Percentiles rank a stretch among this genome's conserved stretches.
phyloP scores from a whole-genome alignment of 2,888 invertebrate genomes.

The Clepsis dumicolana region DNA sequence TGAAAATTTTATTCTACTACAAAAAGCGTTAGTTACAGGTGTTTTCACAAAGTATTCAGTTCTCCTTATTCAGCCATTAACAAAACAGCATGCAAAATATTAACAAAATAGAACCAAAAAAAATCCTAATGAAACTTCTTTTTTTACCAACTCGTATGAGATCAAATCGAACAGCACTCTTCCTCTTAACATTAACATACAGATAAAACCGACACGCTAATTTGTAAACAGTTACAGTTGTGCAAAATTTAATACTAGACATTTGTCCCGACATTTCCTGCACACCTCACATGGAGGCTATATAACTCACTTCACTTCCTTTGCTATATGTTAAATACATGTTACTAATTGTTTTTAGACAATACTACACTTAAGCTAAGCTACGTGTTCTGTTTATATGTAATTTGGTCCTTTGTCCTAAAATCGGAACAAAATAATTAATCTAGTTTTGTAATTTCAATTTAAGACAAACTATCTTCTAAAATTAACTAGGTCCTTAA shows the following conservation, averaged over 20 bases:
- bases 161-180: constrained; percentile 41
- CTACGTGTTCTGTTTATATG: neutral
- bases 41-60: too few species aligned
- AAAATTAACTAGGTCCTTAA: too few species aligned
- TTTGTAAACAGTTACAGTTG: constrained; percentile 68
- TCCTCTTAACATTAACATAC: constrained; percentile 65
- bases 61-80: too few species aligned
- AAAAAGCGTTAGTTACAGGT: too few species aligned
- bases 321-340: neutral
- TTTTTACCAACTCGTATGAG: constrained; percentile 3
- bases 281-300: constrained; percentile 33
- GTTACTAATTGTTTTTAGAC: neutral
- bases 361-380: too few species aligned
- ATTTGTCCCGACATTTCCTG: constrained; percentile 39
- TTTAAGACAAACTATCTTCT: too few species aligned
- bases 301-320: constrained; percentile 22
- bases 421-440: too few species aligned
- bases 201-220: constrained; percentile 71
- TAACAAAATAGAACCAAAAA: neutral
- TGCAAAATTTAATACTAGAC: constrained; percentile 60
- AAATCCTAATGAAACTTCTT: neutral
- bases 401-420: neutral
- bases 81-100: too few species aligned
- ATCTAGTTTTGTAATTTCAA: too few species aligned
- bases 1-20: too few species aligned